These are phyloP conservation scores for Zaprionus kolodkinae DNA, from an alignment of 1,140 invertebrate species.

Conservation along the genomic window DNA sequence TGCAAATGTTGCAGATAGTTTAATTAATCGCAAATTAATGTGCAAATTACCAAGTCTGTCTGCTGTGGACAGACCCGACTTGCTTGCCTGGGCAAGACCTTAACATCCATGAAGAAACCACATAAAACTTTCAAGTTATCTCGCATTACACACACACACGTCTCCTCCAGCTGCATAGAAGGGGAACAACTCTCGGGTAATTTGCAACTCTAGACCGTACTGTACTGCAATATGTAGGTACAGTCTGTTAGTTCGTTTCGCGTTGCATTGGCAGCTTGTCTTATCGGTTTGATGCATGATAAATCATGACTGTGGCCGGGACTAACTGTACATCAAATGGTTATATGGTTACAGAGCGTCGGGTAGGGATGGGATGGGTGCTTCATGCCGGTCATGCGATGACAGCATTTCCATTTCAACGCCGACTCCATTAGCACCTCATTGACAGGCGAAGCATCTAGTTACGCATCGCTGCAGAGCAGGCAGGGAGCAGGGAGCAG, in stretches of 20 bases:
- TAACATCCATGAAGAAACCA: slow-evolving; percentile 16
- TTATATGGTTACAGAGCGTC: slow-evolving; percentile 32
- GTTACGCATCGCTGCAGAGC: slow-evolving; percentile 54
- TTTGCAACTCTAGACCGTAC: slow-evolving; percentile 36
- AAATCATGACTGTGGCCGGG: slow-evolving; percentile 47
- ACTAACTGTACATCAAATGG: slow-evolving; percentile 66
- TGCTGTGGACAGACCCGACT: neutral
- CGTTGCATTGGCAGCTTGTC: slow-evolving; percentile 37
- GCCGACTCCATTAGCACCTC: slow-evolving; percentile 73
- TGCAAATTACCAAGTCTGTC: neutral
- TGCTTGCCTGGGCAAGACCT: neutral
- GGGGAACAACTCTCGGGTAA: slow-evolving; percentile 2
- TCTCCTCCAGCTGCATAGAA: neutral
- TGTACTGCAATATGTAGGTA: neutral
- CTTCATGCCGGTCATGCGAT: slow-evolving; percentile 42
- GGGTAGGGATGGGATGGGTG: neutral
- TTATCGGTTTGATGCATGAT: slow-evolving; percentile 37
- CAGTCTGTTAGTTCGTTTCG: slow-evolving; percentile 8
- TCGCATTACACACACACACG: slow-evolving; percentile 39
- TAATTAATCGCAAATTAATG: slow-evolving; percentile 9
- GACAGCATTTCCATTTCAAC: slow-evolving; percentile 45
- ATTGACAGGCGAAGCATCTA: slow-evolving; percentile 61
- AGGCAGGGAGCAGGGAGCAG: neutral
- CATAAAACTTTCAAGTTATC: slow-evolving; percentile 32
- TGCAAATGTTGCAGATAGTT: neutral